Conservation (phyloP, 2,797 vertebrate genomes). For the Melanotaenia nigrans region DNA sequence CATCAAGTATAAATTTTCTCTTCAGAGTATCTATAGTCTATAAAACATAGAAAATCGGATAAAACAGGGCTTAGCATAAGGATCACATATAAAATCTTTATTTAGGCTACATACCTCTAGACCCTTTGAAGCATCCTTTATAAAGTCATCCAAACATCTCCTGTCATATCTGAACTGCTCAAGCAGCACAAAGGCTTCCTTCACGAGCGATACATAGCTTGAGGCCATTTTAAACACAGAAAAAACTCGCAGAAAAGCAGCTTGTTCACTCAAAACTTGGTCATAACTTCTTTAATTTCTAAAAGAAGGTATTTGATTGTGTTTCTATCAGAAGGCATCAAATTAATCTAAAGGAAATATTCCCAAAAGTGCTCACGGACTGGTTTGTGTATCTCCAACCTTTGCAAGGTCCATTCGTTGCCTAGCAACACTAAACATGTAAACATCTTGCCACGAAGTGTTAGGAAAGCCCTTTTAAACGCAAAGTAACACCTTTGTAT, state of each 20-base stretch:
- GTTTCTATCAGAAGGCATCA: too few species aligned
- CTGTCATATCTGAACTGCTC: conserved; percentile 80
- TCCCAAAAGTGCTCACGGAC: not conserved
- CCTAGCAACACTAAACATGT: conserved; percentile 74
- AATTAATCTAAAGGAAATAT: not conserved
- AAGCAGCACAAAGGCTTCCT: conserved; percentile 80
- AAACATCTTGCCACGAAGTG: conserved; percentile 46
- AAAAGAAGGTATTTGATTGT: too few species aligned
- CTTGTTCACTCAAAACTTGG: not conserved
- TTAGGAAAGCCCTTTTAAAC: not conserved
- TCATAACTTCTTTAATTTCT: not conserved
- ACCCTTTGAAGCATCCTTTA: conserved; percentile 74
- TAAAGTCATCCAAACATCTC: conserved; percentile 84
- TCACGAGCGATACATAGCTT: conserved; percentile 80
- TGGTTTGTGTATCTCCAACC: conserved; percentile 26
- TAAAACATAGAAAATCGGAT: conserved; percentile 12
- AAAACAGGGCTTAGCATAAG: not conserved
- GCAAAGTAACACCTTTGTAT: not conserved
- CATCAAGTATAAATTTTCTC: conserved; percentile 82
- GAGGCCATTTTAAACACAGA: conserved; percentile 77
- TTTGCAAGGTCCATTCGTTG: conserved; percentile 66
- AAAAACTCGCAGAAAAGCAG: not conserved
- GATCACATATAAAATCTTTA: not conserved
- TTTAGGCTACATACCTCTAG: conserved; percentile 81
- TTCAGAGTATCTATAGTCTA: conserved; percentile 77